These are phyloP conservation scores for Bombus waltoni DNA, from an alignment of 1,140 invertebrate species.

Conservation along the genomic window DNA sequence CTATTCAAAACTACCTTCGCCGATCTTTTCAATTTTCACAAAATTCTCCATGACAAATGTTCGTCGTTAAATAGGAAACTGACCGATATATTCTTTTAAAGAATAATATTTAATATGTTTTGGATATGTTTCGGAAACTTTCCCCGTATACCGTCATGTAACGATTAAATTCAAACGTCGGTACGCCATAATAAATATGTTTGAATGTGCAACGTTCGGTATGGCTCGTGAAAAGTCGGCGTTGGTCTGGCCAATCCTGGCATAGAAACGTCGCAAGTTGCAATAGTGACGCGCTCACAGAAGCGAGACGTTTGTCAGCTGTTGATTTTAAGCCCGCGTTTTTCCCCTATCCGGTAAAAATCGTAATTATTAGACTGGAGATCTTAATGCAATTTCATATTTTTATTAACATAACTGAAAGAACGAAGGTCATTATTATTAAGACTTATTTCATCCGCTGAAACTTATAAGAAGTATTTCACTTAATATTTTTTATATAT, in stretches of 20 bases:
- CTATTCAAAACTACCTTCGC: constrained; percentile 87
- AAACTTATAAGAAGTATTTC: no score
- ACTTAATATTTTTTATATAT: no score
- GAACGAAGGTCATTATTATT: no score
- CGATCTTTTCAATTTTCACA: constrained; percentile 96
- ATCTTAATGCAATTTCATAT: no score
- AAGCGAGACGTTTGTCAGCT: constrained; percentile 9
- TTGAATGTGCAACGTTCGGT: constrained; percentile 40
- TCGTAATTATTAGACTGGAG: not conserved
- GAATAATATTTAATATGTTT: not conserved
- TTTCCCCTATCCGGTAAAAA: not conserved
- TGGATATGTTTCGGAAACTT: constrained; percentile 25
- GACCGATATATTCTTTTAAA: not conserved
- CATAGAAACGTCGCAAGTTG: no score
- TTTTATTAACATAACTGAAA: no score
- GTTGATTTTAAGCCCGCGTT: constrained; percentile 4
- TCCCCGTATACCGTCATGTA: constrained; percentile 48
- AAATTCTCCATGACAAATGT: constrained; percentile 92
- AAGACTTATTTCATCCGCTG: no score
- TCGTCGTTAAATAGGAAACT: not conserved
- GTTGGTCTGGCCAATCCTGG: constrained; percentile 32
- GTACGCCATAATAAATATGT: constrained; percentile 72
- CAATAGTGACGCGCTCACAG: not conserved
- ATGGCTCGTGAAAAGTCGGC: constrained; percentile 25
- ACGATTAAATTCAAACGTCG: constrained; percentile 76